Conservation (phyloP, 2,113 vertebrate genomes). For the Rhinogobius similis region DNA sequence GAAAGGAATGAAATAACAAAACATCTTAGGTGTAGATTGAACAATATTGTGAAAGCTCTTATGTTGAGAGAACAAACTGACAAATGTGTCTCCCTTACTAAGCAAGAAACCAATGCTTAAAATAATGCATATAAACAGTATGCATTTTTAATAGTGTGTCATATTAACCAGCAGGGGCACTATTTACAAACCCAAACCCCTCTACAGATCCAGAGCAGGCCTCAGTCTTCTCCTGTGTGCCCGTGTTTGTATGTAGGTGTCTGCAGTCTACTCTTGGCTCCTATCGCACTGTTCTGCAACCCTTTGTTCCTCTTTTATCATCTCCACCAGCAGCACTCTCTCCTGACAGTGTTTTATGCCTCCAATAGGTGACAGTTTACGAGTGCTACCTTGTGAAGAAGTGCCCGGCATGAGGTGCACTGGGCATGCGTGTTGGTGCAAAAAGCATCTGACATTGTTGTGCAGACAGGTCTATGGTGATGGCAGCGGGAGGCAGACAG, state of each 20-base stretch:
- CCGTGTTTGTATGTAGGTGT: not conserved
- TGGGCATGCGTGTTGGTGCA: slow-evolving; percentile 45
- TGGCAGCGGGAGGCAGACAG: slow-evolving; percentile 43
- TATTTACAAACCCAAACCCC: slow-evolving; percentile 23
- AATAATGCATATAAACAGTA: not conserved
- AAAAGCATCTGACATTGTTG: slow-evolving; percentile 46
- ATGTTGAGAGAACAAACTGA: too few species aligned
- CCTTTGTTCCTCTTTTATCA: not conserved
- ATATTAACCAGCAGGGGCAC: slow-evolving; percentile 46
- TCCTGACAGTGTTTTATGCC: slow-evolving; percentile 3
- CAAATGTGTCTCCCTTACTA: too few species aligned
- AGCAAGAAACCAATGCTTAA: too few species aligned
- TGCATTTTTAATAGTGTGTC: not conserved
- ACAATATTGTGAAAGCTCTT: too few species aligned
- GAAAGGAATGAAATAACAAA: too few species aligned
- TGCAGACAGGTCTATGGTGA: slow-evolving; percentile 45
- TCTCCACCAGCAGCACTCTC: not conserved
- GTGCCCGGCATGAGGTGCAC: not conserved
- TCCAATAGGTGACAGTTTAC: slow-evolving; percentile 1
- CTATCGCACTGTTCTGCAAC: not conserved
- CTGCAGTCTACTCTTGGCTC: not conserved
- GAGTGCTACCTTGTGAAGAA: not conserved
- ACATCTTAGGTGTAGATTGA: too few species aligned
- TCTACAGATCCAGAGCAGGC: not conserved
- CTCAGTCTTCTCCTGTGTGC: slow-evolving; percentile 10